Evolutionary conservation across 1,140 invertebrate species (phyloP).

Genomic region (Aradophagus sp.): DNA sequence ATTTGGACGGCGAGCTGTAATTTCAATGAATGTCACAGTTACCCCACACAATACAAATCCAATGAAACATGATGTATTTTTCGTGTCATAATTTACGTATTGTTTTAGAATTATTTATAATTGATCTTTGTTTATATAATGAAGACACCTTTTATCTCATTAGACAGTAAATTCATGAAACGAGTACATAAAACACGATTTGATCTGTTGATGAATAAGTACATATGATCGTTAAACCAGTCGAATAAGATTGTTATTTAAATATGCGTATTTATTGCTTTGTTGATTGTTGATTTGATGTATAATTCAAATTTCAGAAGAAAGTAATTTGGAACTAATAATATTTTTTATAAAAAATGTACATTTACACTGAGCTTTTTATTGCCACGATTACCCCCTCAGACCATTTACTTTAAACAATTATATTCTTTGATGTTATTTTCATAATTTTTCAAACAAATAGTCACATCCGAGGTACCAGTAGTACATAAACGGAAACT

Average conservation of each 20-base stretch:
- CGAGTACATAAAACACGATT: slow-evolving; percentile 1
- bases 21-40: slow-evolving; percentile 20
- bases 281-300: slow-evolving; percentile 35
- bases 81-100: slow-evolving; percentile 37
- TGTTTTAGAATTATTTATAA: slow-evolving; percentile 50
- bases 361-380: slow-evolving; percentile 13
- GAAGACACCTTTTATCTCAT: slow-evolving; percentile 30
- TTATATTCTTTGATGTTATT: slow-evolving; percentile 4
- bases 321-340: slow-evolving; percentile 40
- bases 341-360: slow-evolving; percentile 51
- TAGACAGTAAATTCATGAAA: slow-evolving; percentile 15
- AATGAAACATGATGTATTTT: slow-evolving; percentile 42
- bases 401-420: slow-evolving; percentile 5
- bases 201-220: slow-evolving; percentile 8
- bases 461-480: slow-evolving; percentile 25
- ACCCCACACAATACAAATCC: slow-evolving; percentile 27
- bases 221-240: slow-evolving; percentile 6
- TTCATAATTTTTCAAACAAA: too few relatives aligned
- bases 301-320: slow-evolving; percentile 40
- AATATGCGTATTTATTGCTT: slow-evolving; percentile 33
- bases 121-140: slow-evolving; percentile 41
- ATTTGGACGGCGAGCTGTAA: slow-evolving; percentile 19
- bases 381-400: slow-evolving; percentile 32
- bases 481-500: slow-evolving; percentile 52
- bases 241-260: slow-evolving; percentile 29